Conservation (phyloP, 2,797 vertebrate species). For the Acridotheres tristis region DNA sequence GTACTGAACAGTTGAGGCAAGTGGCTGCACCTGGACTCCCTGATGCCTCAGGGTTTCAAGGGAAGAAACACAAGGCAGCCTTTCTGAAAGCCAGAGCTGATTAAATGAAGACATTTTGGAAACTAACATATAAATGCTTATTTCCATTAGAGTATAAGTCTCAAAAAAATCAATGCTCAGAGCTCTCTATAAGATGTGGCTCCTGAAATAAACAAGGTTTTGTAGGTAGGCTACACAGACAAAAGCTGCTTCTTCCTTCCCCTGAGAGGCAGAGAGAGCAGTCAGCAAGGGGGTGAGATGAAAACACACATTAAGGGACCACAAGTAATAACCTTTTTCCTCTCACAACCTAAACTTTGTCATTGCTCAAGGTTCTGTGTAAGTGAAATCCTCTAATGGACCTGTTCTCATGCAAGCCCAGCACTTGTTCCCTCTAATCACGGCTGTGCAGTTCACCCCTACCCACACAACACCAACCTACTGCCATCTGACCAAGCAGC, state of each 20-base stretch:
- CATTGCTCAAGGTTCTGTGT: not conserved
- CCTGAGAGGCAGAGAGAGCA: not conserved
- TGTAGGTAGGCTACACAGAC: not conserved
- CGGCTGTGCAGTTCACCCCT: not conserved
- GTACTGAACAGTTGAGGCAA: not conserved
- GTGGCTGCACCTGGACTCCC: not conserved
- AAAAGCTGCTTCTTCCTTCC: not conserved
- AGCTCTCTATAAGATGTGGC: not conserved
- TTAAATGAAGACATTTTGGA: not conserved
- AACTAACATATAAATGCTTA: not conserved
- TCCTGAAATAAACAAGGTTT: slow-evolving; percentile 1
- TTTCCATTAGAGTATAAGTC: not conserved
- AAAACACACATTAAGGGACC: not conserved
- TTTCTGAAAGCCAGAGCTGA: not conserved
- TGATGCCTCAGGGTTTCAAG: not conserved
- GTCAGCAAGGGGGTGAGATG: not conserved
- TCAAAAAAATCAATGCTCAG: not conserved
- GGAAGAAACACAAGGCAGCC: not conserved
- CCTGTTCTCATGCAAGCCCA: not conserved
- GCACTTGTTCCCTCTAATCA: not conserved
- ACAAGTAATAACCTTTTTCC: not conserved
- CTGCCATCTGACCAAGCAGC: not conserved
- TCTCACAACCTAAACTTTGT: not conserved
- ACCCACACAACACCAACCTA: not conserved
- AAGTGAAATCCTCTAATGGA: not conserved